A percentile compares a stretch with the other conserved stretches of the same genome.
phyloP scores from a whole-genome alignment of 2,888 invertebrate genomes.

The Zootermopsis nevadensis region DNA sequence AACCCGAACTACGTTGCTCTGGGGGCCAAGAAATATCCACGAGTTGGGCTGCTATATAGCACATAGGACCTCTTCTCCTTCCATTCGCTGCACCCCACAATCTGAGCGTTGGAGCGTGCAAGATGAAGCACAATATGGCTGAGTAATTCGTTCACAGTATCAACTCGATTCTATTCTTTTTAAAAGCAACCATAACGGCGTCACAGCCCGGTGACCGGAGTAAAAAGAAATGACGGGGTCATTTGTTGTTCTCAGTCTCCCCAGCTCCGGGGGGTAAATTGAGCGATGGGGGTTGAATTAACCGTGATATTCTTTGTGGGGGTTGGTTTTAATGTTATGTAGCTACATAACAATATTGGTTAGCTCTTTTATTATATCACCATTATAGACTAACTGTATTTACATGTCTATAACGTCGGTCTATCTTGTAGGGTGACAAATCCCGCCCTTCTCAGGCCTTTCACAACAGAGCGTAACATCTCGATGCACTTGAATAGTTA shows the following conservation, averaged over 20 bases:
- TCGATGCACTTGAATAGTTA: slow-evolving; percentile 12
- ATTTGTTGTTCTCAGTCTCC: slow-evolving; percentile 41
- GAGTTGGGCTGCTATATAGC: background rate
- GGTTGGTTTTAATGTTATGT: slow-evolving; percentile 17
- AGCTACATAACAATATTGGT: slow-evolving; percentile 20
- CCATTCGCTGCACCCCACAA: slow-evolving; percentile 15
- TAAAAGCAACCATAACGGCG: slow-evolving; percentile 48
- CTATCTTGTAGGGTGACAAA: slow-evolving; percentile 17
- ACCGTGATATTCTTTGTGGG: slow-evolving; percentile 24
- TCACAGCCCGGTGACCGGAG: slow-evolving; percentile 44
- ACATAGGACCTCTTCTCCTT: background rate
- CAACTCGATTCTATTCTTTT: slow-evolving; percentile 44
- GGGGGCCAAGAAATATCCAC: slow-evolving; percentile 22
- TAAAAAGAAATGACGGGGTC: slow-evolving; percentile 46
- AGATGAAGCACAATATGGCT: slow-evolving; percentile 41
- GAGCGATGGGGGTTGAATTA: slow-evolving; percentile 35
- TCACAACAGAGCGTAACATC: background rate
- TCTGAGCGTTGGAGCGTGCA: slow-evolving; percentile 41
- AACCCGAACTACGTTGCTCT: background rate
- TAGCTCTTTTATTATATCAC: slow-evolving; percentile 10
- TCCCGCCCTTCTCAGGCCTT: background rate
- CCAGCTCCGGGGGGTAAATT: slow-evolving; percentile 39
- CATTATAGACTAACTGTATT: slow-evolving; percentile 22
- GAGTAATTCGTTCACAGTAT: slow-evolving; percentile 25
- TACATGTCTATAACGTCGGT: slow-evolving; percentile 31